Evolutionary conservation across 2,888 invertebrate species (phyloP).

Genomic region (Aphidius colemani): DNA sequence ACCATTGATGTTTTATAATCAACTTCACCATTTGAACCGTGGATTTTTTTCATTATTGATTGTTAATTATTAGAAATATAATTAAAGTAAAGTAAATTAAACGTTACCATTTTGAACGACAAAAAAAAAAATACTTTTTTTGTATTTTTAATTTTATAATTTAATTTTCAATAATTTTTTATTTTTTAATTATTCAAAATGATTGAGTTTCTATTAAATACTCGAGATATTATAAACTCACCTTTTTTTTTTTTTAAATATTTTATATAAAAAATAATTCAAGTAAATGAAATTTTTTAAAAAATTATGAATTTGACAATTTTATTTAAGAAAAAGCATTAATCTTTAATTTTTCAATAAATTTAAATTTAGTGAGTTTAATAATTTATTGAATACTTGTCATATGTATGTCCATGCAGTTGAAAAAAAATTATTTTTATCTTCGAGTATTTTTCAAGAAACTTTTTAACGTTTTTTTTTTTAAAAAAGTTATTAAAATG

Average conservation of each 20-base stretch:
- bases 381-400: conserved; percentile 10
- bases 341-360: conserved; percentile 23
- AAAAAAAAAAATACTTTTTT: not conserved
- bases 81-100: conserved; percentile 9
- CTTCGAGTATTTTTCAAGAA: conserved; percentile 50
- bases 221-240: conserved; percentile 36
- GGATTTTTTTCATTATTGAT: not conserved
- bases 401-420: conserved; percentile 17
- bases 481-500: conserved; percentile 34
- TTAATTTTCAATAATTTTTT: conserved; percentile 35
- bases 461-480: conserved; percentile 40
- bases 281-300: conserved; percentile 5
- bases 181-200: conserved; percentile 24
- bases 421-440: conserved; percentile 19
- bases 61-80: conserved; percentile 3
- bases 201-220: conserved; percentile 36
- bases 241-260: conserved; percentile 16
- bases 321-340: not conserved
- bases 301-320: conserved; percentile 4
- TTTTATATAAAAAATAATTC: not conserved
- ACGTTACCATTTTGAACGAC: conserved; percentile 15
- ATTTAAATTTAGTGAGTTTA: conserved; percentile 1
- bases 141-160: conserved; percentile 27
- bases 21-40: not conserved
- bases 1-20: conserved; percentile 5